Percentiles rank a stretch among this genome's conserved stretches.
These are phyloP conservation scores for Anoplopoma fimbria DNA, from an alignment of 2,113 vertebrate genomes.

Conservation along the genomic window DNA sequence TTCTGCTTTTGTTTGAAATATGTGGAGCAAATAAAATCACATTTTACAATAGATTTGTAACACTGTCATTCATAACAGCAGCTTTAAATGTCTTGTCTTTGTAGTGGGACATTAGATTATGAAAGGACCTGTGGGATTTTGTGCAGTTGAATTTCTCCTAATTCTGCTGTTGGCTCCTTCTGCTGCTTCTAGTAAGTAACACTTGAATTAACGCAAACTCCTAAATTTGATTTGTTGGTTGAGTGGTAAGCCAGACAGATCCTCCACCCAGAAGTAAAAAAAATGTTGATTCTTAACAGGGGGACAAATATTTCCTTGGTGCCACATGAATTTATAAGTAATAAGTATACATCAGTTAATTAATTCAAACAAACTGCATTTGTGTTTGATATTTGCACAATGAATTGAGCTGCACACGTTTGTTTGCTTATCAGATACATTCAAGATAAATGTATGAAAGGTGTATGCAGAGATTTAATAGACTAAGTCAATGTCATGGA, in stretches of 20 bases:
- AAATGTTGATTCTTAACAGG: background rate
- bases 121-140: conserved; percentile 29
- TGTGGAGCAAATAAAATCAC: conserved; percentile 5
- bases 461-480: background rate
- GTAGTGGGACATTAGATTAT: background rate
- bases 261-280: background rate
- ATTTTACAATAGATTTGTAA: conserved; percentile 3
- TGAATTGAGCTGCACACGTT: background rate
- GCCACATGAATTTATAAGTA: background rate
- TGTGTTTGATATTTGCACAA: background rate
- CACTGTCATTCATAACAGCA: background rate
- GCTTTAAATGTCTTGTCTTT: background rate
- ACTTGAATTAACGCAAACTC: conserved; percentile 36
- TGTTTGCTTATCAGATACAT: conserved; percentile 18
- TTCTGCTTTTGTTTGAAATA: conserved; percentile 20
- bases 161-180: conserved; percentile 33
- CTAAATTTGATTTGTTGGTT: conserved; percentile 52
- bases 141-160: conserved; percentile 8
- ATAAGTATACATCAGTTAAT: background rate
- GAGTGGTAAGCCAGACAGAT: conserved; percentile 16
- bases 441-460: background rate
- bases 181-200: conserved; percentile 17
- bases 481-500: background rate
- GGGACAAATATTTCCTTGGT: background rate
- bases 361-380: background rate